Evolutionary conservation across 2,888 invertebrate genomes (phyloP).

Genomic region (Neelides folsomi): DNA sequence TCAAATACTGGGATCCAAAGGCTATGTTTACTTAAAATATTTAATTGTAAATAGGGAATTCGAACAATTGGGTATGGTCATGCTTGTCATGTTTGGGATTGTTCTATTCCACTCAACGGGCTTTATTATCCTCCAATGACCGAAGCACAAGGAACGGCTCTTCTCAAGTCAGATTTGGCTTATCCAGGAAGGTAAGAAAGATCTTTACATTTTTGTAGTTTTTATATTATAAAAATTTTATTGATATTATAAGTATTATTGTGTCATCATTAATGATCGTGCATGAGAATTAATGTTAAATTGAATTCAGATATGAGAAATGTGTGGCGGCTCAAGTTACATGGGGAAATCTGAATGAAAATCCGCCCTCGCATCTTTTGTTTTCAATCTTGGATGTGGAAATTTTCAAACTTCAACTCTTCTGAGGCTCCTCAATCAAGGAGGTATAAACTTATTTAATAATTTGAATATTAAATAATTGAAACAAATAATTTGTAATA

Average conservation of each 20-base stretch:
- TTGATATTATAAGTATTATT: too few relatives aligned
- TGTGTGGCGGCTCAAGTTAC: constrained; percentile 17
- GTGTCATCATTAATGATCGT: too few relatives aligned
- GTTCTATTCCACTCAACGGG: constrained; percentile 26
- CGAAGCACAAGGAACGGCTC: constrained; percentile 16
- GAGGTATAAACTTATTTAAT: constrained; percentile 8
- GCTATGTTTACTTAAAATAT: too few relatives aligned
- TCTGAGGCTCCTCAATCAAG: constrained; percentile 15
- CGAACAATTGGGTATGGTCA: constrained; percentile 14
- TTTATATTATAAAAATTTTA: too few relatives aligned
- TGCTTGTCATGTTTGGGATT: constrained; percentile 25
- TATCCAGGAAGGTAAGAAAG: constrained; percentile 8
- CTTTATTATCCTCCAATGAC: constrained; percentile 23
- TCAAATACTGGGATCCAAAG: too few relatives aligned
- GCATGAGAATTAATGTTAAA: too few relatives aligned
- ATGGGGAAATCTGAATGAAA: constrained; percentile 10
- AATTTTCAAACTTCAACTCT: constrained; percentile 22
- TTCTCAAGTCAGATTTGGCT: constrained; percentile 21
- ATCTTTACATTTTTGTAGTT: too few relatives aligned
- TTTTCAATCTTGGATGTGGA: constrained; percentile 28
- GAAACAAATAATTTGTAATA: too few relatives aligned
- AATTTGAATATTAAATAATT: too few relatives aligned
- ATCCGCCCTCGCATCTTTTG: constrained; percentile 26
- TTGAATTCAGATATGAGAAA: constrained; percentile 14
- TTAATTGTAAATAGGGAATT: constrained; percentile 9